Evolutionary conservation across 2,797 vertebrate genomes (phyloP), one percentile per base, ranked within the genome.

Genomic region (Denticeps clupeoides): DNA sequence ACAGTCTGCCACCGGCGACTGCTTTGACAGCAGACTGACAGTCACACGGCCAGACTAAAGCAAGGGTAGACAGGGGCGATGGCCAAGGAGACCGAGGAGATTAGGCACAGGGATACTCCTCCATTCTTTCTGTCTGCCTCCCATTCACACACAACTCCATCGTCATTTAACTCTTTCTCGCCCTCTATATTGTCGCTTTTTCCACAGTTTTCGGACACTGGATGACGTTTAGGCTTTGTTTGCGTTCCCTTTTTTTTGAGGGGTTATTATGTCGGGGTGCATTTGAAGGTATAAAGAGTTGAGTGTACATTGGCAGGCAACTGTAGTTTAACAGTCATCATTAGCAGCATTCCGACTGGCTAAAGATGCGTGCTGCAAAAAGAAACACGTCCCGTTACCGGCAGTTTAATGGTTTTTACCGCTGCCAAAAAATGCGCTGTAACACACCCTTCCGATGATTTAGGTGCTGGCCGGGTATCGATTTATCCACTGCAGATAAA

Each of bases 401-500:
- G 33, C 33, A 35, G 35, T 53, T 54, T 44, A 50, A 49, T 38
- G 29, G 23, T 35, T 56, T 51, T 40, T 45, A 40, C 46, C 24
- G 56, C 60, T 55, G 54, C 60, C 53, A 60, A 56, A 59, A 51
- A 50, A 35, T 41, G 45, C 23, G 57, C 15, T 58, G 42, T 44
- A 54, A 59, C 41, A 52, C 24, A 47, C 23, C 57, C 42, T 37
- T 37, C 25, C 45, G 35, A 62, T 80, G 75, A 80, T 79, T 79
- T 74, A 78, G 67, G 67, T 40, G 62, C 69, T 56, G 61, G 55
- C 63, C 53, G 50, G 61, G 62, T 74, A 80, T 79, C 69, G 78
- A 80, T 80, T 74, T 67, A 32, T 18, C 47, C 53, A 63, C 73
- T 77, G 75, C 72, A 64, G 73, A 79, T 76, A 74, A 77, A 78